A percentile compares a stretch with the other conserved stretches of the same genome.
phyloP scores from a whole-genome alignment of 2,113 vertebrate genomes.

The Pachypanchax playfairii region DNA sequence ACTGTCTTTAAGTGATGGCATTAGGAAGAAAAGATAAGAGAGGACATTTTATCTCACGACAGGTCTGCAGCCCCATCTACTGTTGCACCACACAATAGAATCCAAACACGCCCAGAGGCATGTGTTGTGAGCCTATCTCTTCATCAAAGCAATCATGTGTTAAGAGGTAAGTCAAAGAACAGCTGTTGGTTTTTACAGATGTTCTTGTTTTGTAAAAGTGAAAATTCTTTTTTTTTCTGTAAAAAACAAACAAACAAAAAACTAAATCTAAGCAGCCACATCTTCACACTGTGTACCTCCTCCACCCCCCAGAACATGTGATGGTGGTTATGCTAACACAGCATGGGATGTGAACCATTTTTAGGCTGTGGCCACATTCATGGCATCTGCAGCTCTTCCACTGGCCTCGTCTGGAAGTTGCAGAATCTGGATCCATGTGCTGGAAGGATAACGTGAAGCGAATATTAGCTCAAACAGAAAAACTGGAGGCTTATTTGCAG shows the following conservation, averaged over 20 bases:
- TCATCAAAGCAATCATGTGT: constrained; percentile 19
- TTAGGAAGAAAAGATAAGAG: constrained; percentile 32
- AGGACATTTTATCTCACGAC: constrained; percentile 15
- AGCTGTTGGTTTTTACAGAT: constrained; percentile 12
- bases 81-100: constrained; percentile 60
- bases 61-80: constrained; percentile 75
- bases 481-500: constrained; percentile 29
- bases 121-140: constrained; percentile 28
- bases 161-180: constrained; percentile 23
- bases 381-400: constrained; percentile 69
- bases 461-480: constrained; percentile 46
- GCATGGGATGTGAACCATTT: constrained; percentile 73
- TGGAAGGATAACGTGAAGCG: constrained; percentile 34
- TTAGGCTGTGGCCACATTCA: constrained; percentile 65
- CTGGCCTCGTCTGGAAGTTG: constrained; percentile 67
- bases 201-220: constrained; percentile 20
- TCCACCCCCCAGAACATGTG: constrained; percentile 58
- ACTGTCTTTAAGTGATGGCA: constrained; percentile 52
- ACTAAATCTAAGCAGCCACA: constrained; percentile 30
- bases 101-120: constrained; percentile 38
- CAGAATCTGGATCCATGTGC: constrained; percentile 54
- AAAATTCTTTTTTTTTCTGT: constrained; percentile 5
- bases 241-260: too few species aligned
- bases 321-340: constrained; percentile 69
- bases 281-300: constrained; percentile 11